Base-by-base conservation (phyloP, 2,888 invertebrate species). In the Drosophila prostipennis region DNA sequence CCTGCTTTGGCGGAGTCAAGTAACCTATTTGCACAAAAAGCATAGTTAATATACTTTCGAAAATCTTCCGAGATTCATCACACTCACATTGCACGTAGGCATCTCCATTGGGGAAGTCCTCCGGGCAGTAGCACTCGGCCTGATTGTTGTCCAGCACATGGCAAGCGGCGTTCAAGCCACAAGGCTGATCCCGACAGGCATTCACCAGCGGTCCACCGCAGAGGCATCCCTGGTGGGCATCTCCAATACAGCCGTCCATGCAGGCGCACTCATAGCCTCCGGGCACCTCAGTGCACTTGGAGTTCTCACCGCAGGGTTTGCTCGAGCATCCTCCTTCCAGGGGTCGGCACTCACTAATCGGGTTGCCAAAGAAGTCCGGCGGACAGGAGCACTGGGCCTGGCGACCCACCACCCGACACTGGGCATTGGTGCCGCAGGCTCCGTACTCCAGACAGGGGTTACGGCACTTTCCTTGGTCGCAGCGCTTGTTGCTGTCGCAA, bases 211-310 rank as follows among this genome's bases (percentile, higher is more conserved):
- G 92, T 26, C 93, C 94, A 51, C 95, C 95, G 89, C 97, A 97
- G 61, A 95, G 93, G 87, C 97, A 98, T 68, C 96, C 96, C 77
- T 94, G 94, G 88, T 95, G 94, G 16, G 97, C 95, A 92, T 97
- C 96, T 0, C 97, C 97, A 56, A 95, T 93, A 90, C 97, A 97
- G 61, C 95, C 95, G 6, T 95, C 94, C 70, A 95, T 94, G 89
- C 98, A 98, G 39, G 94, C 94, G 89, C 98, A 98, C 89, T 96
- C 96, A 89, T 95, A 96, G 65, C 95, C 95, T n/a, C 94, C 95
- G 16, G 95, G 93, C 46, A 95, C 93, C 91, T 97, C 96, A 61
- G 95, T 94, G 89, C 98, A 98, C 79, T 95, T 95, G 1, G 97
- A 95, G 90, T 97, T 97, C 23, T 94, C 93, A 8, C 98, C 98